Conservation (phyloP, 2,888 invertebrate genomes). For the Bimastos eiseni region DNA sequence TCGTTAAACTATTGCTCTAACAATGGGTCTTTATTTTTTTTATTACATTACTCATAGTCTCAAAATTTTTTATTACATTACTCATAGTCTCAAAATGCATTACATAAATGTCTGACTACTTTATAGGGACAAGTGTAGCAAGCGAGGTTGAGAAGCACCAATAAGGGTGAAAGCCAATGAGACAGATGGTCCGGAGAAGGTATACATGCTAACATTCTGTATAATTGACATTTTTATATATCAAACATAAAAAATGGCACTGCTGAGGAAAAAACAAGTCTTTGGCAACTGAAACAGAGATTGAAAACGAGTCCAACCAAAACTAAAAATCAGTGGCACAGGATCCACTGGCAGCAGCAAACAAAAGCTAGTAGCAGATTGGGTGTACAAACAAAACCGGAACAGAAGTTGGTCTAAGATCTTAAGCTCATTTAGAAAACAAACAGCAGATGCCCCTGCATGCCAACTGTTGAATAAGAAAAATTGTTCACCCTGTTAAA, state of each 20-base stretch:
- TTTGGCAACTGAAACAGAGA: not conserved
- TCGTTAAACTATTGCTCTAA: not conserved
- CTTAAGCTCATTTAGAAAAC: not conserved
- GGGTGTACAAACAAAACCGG: too few species aligned
- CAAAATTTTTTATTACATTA: too few species aligned
- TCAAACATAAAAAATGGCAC: not conserved
- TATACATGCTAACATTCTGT: not conserved
- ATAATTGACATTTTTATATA: not conserved
- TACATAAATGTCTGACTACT: not conserved
- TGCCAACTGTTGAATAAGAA: not conserved
- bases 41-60: too few species aligned
- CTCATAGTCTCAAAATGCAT: not conserved
- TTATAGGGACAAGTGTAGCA: not conserved
- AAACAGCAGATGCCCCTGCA: not conserved
- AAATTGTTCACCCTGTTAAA: not conserved
- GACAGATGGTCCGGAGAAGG: not conserved
- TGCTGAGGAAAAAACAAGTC: not conserved
- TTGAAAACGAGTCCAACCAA: not conserved
- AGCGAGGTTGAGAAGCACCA: not conserved
- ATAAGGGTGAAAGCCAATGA: not conserved
- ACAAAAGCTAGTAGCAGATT: too few species aligned
- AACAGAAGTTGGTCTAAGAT: not conserved
- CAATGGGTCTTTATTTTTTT: not conserved
- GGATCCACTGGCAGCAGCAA: too few species aligned
- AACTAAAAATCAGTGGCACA: not conserved